Evolutionary conservation across 53 echinoderm and acorn worm genomes (phyloP).

Genomic region (Echinometra lucunter): DNA sequence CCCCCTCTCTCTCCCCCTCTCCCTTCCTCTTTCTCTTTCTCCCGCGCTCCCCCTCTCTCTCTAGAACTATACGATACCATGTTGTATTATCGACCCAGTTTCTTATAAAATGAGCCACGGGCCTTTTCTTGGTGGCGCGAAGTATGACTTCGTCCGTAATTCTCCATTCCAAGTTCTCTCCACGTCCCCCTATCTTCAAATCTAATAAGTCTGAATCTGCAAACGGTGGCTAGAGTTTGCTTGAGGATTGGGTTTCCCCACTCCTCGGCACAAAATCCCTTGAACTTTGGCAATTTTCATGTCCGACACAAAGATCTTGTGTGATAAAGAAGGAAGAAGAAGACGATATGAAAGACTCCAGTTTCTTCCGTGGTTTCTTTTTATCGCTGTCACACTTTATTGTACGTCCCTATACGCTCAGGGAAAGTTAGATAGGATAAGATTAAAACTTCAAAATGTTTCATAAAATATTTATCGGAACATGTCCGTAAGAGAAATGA

Average conservation of each 20-base stretch:
- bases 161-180: background rate
- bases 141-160: background rate
- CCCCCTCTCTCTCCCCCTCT: background rate
- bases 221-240: slow-evolving; percentile 13
- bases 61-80: background rate
- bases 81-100: background rate
- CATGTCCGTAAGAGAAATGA: too few relatives aligned
- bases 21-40: background rate
- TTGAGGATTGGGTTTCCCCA: background rate
- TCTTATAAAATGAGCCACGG: background rate
- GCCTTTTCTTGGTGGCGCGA: background rate
- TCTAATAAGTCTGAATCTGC: slow-evolving; percentile 45
- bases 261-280: background rate
- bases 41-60: background rate
- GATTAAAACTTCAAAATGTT: background rate
- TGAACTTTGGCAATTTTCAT: background rate
- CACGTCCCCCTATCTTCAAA: background rate
- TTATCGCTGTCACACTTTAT: background rate
- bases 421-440: background rate
- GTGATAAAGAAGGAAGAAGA: background rate
- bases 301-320: background rate
- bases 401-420: background rate
- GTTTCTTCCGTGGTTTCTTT: background rate
- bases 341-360: background rate
- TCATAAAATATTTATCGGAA: too few relatives aligned